phyloP scores from a whole-genome alignment of 1,140 invertebrate genomes.

The Solenopsis invicta region DNA sequence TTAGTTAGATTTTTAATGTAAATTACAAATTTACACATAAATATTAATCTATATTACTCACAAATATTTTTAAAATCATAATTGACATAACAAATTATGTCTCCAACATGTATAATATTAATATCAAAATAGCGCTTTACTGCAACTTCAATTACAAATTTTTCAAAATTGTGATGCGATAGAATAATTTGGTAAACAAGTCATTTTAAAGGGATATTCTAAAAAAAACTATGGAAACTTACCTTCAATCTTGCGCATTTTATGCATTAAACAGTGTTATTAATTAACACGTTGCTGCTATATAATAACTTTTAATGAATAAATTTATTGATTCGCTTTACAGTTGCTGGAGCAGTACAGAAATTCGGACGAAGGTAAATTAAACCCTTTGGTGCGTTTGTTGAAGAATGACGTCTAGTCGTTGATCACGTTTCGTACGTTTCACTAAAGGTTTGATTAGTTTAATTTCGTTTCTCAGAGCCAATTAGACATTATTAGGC shows the following conservation, averaged over 20 bases:
- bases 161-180: neutral
- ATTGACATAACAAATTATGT: neutral
- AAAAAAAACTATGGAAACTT: neutral
- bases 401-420: constrained; percentile 79
- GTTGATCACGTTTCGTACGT: constrained; percentile 26
- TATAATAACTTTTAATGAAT: neutral
- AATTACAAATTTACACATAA: neutral
- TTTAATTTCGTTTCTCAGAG: constrained; percentile 37
- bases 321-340: constrained; percentile 68
- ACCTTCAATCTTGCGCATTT: neutral
- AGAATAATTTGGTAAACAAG: neutral
- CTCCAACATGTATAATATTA: neutral
- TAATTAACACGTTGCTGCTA: neutral
- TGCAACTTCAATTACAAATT: neutral
- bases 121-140: neutral
- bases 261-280: neutral
- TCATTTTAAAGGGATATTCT: too few species aligned
- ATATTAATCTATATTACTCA: neutral
- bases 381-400: constrained; percentile 88
- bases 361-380: constrained; percentile 89
- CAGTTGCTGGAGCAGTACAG: constrained; percentile 90
- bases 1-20: neutral
- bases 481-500: neutral
- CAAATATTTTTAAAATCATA: neutral
- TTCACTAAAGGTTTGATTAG: constrained; percentile 31